Percentiles rank a stretch among this genome's conserved stretches.
These are phyloP conservation scores for Congeria kusceri DNA, from an alignment of 2,888 invertebrate genomes.

Conservation along the genomic window DNA sequence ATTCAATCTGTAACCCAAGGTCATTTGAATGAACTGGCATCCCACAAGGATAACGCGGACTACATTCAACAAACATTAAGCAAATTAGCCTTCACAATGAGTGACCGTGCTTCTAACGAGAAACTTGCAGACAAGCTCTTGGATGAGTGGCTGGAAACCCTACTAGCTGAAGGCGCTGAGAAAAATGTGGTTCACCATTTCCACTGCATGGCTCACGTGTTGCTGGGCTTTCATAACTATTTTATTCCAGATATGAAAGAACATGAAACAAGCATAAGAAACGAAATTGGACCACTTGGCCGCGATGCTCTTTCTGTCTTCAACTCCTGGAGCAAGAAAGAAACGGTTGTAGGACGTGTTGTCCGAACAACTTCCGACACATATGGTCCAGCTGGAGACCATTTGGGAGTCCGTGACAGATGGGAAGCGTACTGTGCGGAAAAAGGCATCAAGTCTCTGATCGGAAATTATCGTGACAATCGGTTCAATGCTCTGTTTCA, in stretches of 20 bases:
- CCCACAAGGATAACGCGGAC: background rate
- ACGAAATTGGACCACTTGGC: slow-evolving; percentile 33
- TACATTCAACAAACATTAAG: slow-evolving; percentile 11
- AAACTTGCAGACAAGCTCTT: slow-evolving; percentile 30
- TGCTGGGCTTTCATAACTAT: slow-evolving; percentile 43
- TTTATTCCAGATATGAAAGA: slow-evolving; percentile 11
- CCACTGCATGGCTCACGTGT: slow-evolving; percentile 43
- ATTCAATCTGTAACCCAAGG: too few relatives aligned
- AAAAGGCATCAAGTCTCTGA: slow-evolving; percentile 39
- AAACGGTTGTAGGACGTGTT: slow-evolving; percentile 30
- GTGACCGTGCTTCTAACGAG: too few relatives aligned
- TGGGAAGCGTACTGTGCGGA: slow-evolving; percentile 60
- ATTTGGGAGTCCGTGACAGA: slow-evolving; percentile 42
- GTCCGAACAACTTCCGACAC: slow-evolving; percentile 33
- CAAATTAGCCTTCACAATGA: slow-evolving; percentile 33
- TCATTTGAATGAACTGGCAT: too few relatives aligned
- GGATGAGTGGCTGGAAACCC: slow-evolving; percentile 26
- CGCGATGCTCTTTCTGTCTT: slow-evolving; percentile 38
- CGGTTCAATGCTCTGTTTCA: slow-evolving; percentile 21
- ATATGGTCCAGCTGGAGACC: slow-evolving; percentile 52
- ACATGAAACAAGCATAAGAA: slow-evolving; percentile 8
- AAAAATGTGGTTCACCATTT: slow-evolving; percentile 16
- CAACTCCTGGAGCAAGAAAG: slow-evolving; percentile 37
- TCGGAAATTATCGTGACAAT: slow-evolving; percentile 17
- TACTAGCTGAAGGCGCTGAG: background rate